Conservation (phyloP, 2,113 vertebrate species). For the Tenrec ecaudatus region DNA sequence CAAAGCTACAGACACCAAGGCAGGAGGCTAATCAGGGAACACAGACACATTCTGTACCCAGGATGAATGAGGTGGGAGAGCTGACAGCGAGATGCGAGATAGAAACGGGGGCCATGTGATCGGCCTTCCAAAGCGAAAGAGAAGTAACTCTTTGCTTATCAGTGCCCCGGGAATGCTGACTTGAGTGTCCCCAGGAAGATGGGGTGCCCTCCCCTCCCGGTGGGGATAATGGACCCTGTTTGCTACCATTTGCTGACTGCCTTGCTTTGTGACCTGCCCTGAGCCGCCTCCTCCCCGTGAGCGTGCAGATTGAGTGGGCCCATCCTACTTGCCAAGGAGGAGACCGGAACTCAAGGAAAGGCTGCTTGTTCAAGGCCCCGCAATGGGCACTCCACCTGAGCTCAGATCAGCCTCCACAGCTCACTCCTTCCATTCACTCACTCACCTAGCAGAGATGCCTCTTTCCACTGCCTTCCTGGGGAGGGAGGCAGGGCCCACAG, state of each 20-base stretch:
- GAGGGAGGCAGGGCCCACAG: not conserved
- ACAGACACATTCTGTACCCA: not conserved
- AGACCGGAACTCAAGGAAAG: not conserved
- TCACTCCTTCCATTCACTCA: not conserved
- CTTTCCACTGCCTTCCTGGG: no score
- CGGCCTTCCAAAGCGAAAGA: not conserved
- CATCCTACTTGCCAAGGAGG: accelerated
- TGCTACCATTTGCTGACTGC: not conserved
- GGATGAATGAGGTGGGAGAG: not conserved
- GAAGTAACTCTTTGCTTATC: not conserved
- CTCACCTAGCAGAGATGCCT: not conserved
- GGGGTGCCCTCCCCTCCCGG: not conserved
- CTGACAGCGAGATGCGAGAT: not conserved
- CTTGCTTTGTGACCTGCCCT: not conserved
- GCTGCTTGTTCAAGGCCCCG: not conserved
- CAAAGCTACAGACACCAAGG: not conserved
- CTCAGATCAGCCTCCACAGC: not conserved
- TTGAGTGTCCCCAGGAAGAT: not conserved
- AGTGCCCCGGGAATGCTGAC: not conserved
- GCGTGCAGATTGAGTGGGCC: not conserved
- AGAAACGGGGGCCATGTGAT: not conserved
- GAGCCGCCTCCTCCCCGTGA: not conserved
- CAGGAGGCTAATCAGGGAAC: not conserved
- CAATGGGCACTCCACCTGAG: not conserved
- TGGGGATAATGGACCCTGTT: not conserved